Evolutionary conservation across 2,888 invertebrate species (phyloP).

Genomic region (Tinea pellionella): DNA sequence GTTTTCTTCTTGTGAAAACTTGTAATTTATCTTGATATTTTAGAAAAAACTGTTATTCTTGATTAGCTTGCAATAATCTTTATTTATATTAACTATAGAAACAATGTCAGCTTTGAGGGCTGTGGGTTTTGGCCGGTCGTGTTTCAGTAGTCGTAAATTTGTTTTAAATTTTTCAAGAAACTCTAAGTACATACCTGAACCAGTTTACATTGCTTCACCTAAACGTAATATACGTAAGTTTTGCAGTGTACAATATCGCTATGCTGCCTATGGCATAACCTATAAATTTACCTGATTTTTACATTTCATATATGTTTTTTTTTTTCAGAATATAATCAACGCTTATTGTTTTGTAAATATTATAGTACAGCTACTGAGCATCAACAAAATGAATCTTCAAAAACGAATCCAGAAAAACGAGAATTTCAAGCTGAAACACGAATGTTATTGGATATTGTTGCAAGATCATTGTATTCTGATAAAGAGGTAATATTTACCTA

Average conservation of each 20-base stretch:
- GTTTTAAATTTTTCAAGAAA: not conserved
- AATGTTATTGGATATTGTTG: slow-evolving; percentile 96
- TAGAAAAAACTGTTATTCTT: too few relatives aligned
- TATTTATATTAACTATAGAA: not conserved
- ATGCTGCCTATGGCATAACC: not conserved
- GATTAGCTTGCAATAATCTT: too few relatives aligned
- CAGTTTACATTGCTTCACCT: not conserved
- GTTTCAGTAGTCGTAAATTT: not conserved
- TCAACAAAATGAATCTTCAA: slow-evolving; percentile 47
- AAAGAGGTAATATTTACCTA: slow-evolving; percentile 81
- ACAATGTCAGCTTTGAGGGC: not conserved
- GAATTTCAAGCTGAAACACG: slow-evolving; percentile 98
- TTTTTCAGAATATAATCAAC: not conserved
- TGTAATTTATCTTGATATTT: too few relatives aligned
- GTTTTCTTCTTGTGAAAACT: too few relatives aligned
- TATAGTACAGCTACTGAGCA: slow-evolving; percentile 39
- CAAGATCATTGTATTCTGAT: slow-evolving; percentile 95
- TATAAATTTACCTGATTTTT: not conserved
- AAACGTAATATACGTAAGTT: not conserved
- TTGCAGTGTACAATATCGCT: too few relatives aligned
- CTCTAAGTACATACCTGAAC: not conserved
- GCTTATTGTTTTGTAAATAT: slow-evolving; percentile 18
- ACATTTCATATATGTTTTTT: too few relatives aligned
- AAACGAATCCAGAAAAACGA: slow-evolving; percentile 76
- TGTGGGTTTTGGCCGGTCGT: not conserved